These are phyloP conservation scores for Darevskia nairensis DNA, from an alignment of 2,797 vertebrate genomes.

Conservation along the genomic window DNA sequence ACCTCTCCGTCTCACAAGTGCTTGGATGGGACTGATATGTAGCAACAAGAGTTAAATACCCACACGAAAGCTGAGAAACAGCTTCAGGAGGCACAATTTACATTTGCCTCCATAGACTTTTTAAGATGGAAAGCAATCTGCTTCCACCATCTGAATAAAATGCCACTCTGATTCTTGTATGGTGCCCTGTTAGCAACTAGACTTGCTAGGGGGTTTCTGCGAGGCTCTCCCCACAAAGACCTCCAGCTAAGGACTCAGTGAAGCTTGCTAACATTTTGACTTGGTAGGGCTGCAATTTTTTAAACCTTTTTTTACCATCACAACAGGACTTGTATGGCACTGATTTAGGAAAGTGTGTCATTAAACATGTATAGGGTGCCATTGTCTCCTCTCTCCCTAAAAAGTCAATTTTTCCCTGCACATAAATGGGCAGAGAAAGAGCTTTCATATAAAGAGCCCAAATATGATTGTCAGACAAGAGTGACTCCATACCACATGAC, in stretches of 20 bases:
- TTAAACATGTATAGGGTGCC: too few relatives aligned
- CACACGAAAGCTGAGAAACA: neutral
- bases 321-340: too few relatives aligned
- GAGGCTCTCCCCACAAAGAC: neutral
- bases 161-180: neutral
- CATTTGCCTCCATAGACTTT: neutral
- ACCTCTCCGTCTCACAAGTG: neutral
- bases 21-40: neutral
- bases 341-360: too few relatives aligned
- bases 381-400: too few relatives aligned
- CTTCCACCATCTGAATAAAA: neutral
- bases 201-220: neutral
- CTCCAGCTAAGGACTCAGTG: neutral
- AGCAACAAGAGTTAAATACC: neutral
- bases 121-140: neutral
- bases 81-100: neutral
- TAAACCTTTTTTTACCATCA: too few relatives aligned
- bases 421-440: too few relatives aligned
- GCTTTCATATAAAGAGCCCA: too few relatives aligned
- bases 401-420: too few relatives aligned
- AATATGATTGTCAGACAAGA: too few relatives aligned
- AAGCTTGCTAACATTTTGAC: too few relatives aligned
- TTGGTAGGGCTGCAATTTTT: too few relatives aligned
- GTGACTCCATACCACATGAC: too few relatives aligned
- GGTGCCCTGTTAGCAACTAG: neutral